phyloP scores from a whole-genome alignment of 2,888 invertebrate species.

The Neuroscelio doddi region DNA sequence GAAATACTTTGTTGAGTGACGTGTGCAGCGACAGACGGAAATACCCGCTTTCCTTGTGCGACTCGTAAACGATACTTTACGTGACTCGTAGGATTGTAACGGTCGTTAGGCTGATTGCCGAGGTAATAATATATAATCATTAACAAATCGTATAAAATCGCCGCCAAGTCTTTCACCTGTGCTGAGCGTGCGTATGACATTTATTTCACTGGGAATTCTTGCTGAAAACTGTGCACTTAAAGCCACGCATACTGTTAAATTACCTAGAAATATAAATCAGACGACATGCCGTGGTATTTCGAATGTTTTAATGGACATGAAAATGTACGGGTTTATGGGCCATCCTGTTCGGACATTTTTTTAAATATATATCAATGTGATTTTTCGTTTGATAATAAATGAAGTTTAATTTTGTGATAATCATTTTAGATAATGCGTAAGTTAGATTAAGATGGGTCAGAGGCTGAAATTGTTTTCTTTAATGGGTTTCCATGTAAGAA shows the following conservation, averaged over 20 bases:
- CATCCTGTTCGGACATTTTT: neutral
- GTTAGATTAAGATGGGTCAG: too few species aligned
- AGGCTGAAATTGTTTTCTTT: too few species aligned
- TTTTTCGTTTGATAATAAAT: too few species aligned
- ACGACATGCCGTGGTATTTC: conserved; percentile 30
- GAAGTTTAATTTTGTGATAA: too few species aligned
- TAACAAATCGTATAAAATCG: conserved; percentile 44
- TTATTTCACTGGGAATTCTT: conserved; percentile 38
- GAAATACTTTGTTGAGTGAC: conserved; percentile 6
- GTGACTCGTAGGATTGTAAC: conserved; percentile 35
- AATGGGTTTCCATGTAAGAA: too few species aligned
- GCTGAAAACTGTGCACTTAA: conserved; percentile 33
- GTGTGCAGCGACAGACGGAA: conserved; percentile 26
- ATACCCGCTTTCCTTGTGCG: conserved; percentile 21
- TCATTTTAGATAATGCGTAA: too few species aligned
- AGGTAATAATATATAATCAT: conserved; percentile 43
- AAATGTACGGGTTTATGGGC: conserved; percentile 23
- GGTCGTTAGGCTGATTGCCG: conserved; percentile 39
- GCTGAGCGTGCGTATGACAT: conserved; percentile 35
- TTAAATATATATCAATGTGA: too few species aligned
- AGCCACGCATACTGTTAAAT: conserved; percentile 18
- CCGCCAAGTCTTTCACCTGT: conserved; percentile 38
- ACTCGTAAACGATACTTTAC: conserved; percentile 32
- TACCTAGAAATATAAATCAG: conserved; percentile 28
- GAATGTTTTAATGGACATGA: conserved; percentile 27